These are phyloP conservation scores for Xestoiulus laeticollis DNA, from an alignment of 2,888 invertebrate species.

Conservation along the genomic window DNA sequence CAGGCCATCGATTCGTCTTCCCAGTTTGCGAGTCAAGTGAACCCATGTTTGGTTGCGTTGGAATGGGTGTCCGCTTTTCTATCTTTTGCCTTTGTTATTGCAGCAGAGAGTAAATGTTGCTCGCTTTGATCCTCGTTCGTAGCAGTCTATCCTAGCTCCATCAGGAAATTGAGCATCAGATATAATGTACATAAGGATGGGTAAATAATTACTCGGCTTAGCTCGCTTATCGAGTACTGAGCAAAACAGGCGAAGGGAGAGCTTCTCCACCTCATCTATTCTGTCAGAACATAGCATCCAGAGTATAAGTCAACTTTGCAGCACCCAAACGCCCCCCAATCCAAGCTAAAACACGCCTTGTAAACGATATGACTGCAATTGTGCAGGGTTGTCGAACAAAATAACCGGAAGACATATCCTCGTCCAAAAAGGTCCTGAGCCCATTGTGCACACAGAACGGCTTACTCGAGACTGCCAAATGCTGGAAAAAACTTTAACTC, in stretches of 20 bases:
- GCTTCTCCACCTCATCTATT: slow-evolving; percentile 26
- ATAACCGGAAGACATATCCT: background rate
- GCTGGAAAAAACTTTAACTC: too few species aligned
- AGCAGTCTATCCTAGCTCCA: slow-evolving; percentile 18
- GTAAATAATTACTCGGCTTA: slow-evolving; percentile 26
- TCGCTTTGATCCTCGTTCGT: slow-evolving; percentile 10
- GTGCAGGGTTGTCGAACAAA: background rate
- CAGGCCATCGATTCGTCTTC: slow-evolving; percentile 12
- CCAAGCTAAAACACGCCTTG: background rate
- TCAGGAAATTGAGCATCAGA: slow-evolving; percentile 26
- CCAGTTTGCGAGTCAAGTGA: background rate
- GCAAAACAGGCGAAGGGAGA: slow-evolving; percentile 7
- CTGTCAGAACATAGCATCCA: background rate
- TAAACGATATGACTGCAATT: background rate
- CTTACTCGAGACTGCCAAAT: too few species aligned
- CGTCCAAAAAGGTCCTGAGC: background rate
- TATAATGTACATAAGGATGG: slow-evolving; percentile 26
- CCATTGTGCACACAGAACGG: background rate
- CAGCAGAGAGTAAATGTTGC: slow-evolving; percentile 18
- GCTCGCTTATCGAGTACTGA: slow-evolving; percentile 1
- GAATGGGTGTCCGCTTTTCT: background rate
- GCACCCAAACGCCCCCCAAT: background rate
- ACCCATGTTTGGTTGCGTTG: background rate
- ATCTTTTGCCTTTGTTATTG: slow-evolving; percentile 8
- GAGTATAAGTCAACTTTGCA: slow-evolving; percentile 26